Base-by-base conservation (phyloP, 2,113 vertebrate genomes). In the Nanorana parkeri region DNA sequence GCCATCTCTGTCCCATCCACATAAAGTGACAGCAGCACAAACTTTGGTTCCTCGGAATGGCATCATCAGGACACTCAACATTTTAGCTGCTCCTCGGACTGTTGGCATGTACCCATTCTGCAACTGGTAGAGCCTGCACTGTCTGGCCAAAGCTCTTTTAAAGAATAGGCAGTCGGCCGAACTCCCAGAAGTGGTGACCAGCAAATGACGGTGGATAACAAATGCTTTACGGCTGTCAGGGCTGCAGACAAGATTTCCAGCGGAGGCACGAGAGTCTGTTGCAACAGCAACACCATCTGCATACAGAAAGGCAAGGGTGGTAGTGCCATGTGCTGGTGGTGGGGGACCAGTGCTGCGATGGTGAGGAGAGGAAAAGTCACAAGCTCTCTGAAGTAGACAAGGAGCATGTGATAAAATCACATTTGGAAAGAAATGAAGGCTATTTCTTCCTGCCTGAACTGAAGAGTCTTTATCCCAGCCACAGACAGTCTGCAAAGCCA, bases 401-500 rank as follows among this genome's bases (percentile, higher is more conserved):
- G 54, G 26, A 1, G 28, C 64, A 28, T 29, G 68, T 26, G n/a
- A 1, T 2, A 52, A 64, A 0, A 24, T 67, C 4, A 68, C n/a
- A 47, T n/a, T n/a, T 13, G 72, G 64, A 47, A 60, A 60, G 3
- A 29, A 15, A 20, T 55, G 41, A 17, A 29, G 51, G 4, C 65
- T 54, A 20, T 51, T 68, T 26, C 41, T 52, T 16, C 6, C 19
- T 32, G 15, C 11, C 8, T 24, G 58, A 20, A 54, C 68, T 68
- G 64, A 76, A 51, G 17, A 85, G 15, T 87, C 68, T 6, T 36
- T 36, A 24, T 84, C 84, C 55, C 89, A 89, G 21, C 88, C 78
- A 84, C 94, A 94, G 24, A 96, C 84, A 36, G 95, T 92, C 85
- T 96, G 91, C 82, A 96, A 89, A 86, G 94, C 95, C 95, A 95